Base-by-base conservation (phyloP, 2,888 invertebrate species). In the Dynastes maya region DNA sequence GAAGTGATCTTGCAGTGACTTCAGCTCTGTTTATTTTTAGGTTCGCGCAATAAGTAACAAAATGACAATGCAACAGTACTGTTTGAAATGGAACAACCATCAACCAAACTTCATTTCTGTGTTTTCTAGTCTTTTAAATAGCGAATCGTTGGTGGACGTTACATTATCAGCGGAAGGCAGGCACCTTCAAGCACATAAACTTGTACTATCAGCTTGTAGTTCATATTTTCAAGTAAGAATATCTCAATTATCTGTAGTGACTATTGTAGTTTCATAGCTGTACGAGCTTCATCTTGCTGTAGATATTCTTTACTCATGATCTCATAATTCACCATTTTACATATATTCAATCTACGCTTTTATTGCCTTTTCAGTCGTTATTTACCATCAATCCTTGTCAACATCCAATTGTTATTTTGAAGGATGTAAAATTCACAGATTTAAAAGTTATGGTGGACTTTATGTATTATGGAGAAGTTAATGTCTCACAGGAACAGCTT, bases 391-490 rank as follows among this genome's bases (percentile, higher is more conserved):
- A 96, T 89, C 96, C 96, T 9, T 96, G 96, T 86, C 94, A 95
- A 84, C 96, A 97, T 89, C 96, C 97, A 4, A 96, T 97, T 84
- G 96, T 97, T 70, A 96, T 97, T 84, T 89, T 97, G 67, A 97
- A 96, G 88, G 96, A 97, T 91, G 95, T 97, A 9, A 94, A 95
- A 85, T 96, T 95, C 86, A 92, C 93, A 71, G 96, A 97, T 88
- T 91, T 97, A 78, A 94, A 95, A 86, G 95, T 95, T 40, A 95
- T 97, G 92, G 95, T 97, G 9, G 96, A 96, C 86, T 97, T 97
- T 86, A 97, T 97, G 95, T 97, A 97, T 87, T 95, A 95, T 85
- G 97, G 97, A 0, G 96, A 96, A 90, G 96, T 97, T 6, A 96
- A 97, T 88, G 96, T 97, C 45, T 95, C 96, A 1, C 95, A 96